A percentile compares a stretch with the other conserved stretches of the same genome.
phyloP scores from a whole-genome alignment of 1,140 invertebrate genomes.

The Rhynchophorus ferrugineus region DNA sequence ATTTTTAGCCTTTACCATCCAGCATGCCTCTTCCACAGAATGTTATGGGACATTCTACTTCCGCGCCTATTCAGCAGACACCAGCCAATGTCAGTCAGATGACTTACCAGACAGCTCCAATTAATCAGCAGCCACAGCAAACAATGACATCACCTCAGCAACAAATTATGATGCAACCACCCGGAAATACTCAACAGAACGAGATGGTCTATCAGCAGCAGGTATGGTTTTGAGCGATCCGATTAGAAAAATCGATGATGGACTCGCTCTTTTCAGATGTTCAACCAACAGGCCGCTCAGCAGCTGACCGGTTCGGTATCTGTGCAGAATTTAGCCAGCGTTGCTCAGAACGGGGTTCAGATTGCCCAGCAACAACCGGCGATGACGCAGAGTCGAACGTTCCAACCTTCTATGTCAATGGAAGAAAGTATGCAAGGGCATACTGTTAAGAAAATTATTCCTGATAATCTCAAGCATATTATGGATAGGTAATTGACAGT shows the following conservation, averaged over 20 bases:
- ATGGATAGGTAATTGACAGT: conserved; percentile 21
- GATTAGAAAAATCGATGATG: not conserved
- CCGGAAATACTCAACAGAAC: conserved; percentile 8
- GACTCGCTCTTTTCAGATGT: conserved; percentile 9
- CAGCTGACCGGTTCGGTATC: conserved; percentile 26
- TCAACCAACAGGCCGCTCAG: conserved; percentile 7
- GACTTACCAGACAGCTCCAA: conserved; percentile 11
- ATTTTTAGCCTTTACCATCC: not conserved
- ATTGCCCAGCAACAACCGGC: not conserved
- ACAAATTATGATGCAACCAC: conserved; percentile 9
- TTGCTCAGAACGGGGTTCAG: conserved; percentile 2
- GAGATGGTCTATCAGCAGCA: conserved; percentile 11
- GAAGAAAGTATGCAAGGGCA: conserved; percentile 16
- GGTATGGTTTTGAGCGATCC: not conserved
- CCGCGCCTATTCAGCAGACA: not conserved
- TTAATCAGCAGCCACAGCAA: conserved; percentile 4
- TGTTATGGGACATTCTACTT: conserved; percentile 1
- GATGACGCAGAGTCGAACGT: not conserved
- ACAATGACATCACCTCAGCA: conserved; percentile 9
- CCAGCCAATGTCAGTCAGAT: not conserved
- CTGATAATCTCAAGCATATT: conserved; percentile 26
- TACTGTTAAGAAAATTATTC: conserved; percentile 21
- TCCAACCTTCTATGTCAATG: conserved; percentile 21
- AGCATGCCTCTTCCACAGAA: not conserved
- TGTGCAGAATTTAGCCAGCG: conserved; percentile 26